phyloP scores from a whole-genome alignment of 23 tunicate species.

The Pegea sp. region DNA sequence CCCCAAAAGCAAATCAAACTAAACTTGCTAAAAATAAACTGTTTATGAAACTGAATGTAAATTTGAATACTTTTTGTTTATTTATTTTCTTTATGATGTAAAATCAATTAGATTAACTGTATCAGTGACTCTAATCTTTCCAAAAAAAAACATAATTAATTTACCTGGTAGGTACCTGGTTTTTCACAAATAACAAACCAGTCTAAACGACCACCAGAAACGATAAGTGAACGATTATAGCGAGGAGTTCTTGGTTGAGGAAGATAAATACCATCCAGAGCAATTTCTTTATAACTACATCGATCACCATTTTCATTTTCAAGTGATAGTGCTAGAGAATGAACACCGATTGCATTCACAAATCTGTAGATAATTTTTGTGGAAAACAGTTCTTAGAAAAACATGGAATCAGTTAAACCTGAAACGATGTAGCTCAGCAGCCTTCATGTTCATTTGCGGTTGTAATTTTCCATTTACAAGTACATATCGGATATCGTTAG shows the following conservation, averaged over 20 bases:
- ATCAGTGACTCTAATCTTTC: no score
- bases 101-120: no score
- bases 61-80: no score
- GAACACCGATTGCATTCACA: constrained; percentile 26
- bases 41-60: no score
- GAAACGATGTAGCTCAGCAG: constrained; percentile 8
- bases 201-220: constrained; percentile 29
- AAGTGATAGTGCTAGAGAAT: constrained; percentile 25
- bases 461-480: constrained; percentile 18
- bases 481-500: constrained; percentile 10
- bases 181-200: constrained; percentile 32
- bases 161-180: constrained; percentile 26
- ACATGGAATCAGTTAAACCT: constrained; percentile 3
- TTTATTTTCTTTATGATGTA: no score
- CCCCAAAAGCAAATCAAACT: no score
- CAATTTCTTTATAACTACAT: constrained; percentile 32
- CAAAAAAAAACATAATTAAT: neutral
- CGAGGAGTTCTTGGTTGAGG: constrained; percentile 16
- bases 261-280: constrained; percentile 44
- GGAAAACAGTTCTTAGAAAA: neutral
- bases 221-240: constrained; percentile 8
- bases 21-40: no score
- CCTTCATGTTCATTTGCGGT: constrained; percentile 2
- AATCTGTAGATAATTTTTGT: constrained; percentile 18
- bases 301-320: constrained; percentile 1